Evolutionary conservation across 2,113 vertebrate species (phyloP), one percentile per base, ranked within the genome.

Genomic region (Marmota flaviventris): DNA sequence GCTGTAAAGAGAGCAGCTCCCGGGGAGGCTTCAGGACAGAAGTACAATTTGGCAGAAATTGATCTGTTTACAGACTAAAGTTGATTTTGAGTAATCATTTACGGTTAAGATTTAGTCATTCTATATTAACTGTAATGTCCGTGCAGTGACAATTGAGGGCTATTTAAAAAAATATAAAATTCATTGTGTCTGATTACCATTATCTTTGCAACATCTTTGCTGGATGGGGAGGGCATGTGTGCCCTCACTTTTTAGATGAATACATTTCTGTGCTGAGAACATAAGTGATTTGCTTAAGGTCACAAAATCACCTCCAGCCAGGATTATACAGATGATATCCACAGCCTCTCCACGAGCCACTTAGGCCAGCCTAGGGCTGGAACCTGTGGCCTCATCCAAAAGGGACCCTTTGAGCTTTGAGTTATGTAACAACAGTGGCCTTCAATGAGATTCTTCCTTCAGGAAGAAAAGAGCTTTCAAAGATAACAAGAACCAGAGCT

Each of bases 51-150:
- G 65, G 8, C 51, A 65, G 89, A 92, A 85, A 51, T 45, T 58
- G 70, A 85, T 79, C 63, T 87, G 27, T 93, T 79, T 69, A 22
- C 51, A 48, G 84, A 61, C 51, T 96, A 27, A 77, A 89, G 75
- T 84, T 39, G 69, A 51, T 42, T 7, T 86, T 91, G 75, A 39
- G 63, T 34, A 86, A 10, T 78, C 61, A 29, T 34, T 61, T 73
- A 24, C 39, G 29, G 8, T 85, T 78, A 78, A 85, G 45, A 58
- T 77, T 58, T 72, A 48, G 48, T 91, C 70, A 42, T 94, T 82
- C 63, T 95, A 90, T 95, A 73, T 84, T 48, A 81, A 85, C 51
- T 9, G 3, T 78, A 82, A 58, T 63, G 56, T 48, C 32, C 51
- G 29, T 39, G 22, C 17, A 37, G n/a, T 75, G 45, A 42, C n/a